Base-by-base conservation (phyloP, 2,888 invertebrate species). In the Leucozona laternaria region DNA sequence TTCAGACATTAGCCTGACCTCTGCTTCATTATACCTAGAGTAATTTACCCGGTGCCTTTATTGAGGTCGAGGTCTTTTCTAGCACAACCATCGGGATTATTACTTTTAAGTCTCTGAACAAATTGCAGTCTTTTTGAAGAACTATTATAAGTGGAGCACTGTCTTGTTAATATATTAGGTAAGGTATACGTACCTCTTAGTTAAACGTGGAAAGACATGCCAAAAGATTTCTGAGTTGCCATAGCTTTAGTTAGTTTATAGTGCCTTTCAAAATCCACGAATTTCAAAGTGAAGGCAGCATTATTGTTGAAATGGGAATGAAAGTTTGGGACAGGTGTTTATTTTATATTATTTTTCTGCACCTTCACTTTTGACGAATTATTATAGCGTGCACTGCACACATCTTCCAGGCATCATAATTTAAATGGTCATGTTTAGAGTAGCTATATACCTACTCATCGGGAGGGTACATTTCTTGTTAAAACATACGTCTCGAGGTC, bases 351-450 rank as follows among this genome's bases (percentile, higher is more conserved):
- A 40, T 71, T 64, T 58, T 34, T 34, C 37, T 82, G 72, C 60
- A 79, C 82, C 82, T 83, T 83, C 79, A 83, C 82, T 83, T 62
- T 62, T 45, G 64, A 78, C 64, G 72, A 45, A 79, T 60, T 68
- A 37, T 73, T 25, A 37, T 34, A 48, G 28, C 58, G 78, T 71
- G 66, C 55, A 45, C 37, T 71, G 43, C 31, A 31, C 31, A 31
- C 58, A 77, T 64, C 71, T 64, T 48, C 15, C 20, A 10, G 31
- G 28, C 2, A 45, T 13, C 17, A 17, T 45, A 43, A 60, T 40
- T 48, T 20, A 37, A 22, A 53, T 48, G 68, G 62, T 76, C 28
- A 45, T 25, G 25, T 58, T 17, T 43, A 43, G 53, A 43, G 28
- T n/a, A 57, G 4, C 31, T 31, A 31, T 31, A 31, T 28, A 31